Base-by-base conservation (phyloP, 1,140 invertebrate species). In the Bactericera cockerelli region DNA sequence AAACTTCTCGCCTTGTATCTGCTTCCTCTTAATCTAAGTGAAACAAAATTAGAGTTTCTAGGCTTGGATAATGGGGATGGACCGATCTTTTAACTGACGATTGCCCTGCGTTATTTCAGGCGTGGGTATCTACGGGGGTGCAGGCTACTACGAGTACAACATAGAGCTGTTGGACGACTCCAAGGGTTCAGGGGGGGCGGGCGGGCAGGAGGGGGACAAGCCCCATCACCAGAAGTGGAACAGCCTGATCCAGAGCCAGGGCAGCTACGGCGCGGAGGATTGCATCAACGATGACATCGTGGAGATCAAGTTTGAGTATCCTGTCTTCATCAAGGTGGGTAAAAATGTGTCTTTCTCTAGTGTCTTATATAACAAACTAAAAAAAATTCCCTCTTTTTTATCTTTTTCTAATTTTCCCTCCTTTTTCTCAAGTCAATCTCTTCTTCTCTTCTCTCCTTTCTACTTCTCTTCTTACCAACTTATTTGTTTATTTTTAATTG, bases 271-370 rank as follows among this genome's bases (percentile, higher is more conserved):
- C 63, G 77, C 86, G 65, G 86, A 88, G 49, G 87, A 89, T 68
- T 86, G 81, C 66, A 74, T 81, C 24, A 76, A 76, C 55, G 86
- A 89, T 65, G 87, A 89, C 64, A 81, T 93, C 60, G 82, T 84
- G 1, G 89, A 95, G 70, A 77, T 96, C 2, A 93, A 92, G 73
- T 96, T 98, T 74, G 87, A 92, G 59, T 80, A 84, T 67, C 84
- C 90, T 3, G 79, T 95, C 25, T 78, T 83, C 19, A 83, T 96
- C 31, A 93, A 92, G 73, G 85, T 86, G 70, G 69, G 57, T 64
- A 26, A 49, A 16, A 14, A 55, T 59, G 25, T 6, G 36, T 33
- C 8, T 58, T 22, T 58, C 16, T 26, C 10, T 22, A 6, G 10
- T 58, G 56, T 14, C 16, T 36, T 36, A 11, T 36, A 36, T 16